A percentile compares a stretch with the other conserved stretches of the same genome.
Conservation (phyloP, 2,888 invertebrate genomes). For the Tricholauxania praeusta region DNA sequence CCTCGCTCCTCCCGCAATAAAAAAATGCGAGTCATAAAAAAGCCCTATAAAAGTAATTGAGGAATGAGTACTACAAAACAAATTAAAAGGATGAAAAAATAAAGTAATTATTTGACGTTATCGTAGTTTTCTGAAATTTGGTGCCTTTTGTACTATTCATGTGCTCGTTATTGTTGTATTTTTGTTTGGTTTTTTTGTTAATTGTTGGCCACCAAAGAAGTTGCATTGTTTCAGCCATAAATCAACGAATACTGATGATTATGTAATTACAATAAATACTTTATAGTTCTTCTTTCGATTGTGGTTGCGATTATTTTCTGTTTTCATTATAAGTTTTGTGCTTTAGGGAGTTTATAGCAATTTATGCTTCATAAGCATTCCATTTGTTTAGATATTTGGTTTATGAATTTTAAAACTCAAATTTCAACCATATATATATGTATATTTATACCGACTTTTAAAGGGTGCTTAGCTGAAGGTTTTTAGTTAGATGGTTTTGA, state of each 20-base stretch:
- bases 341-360: no score
- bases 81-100: slow-evolving; percentile 9
- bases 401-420: no score
- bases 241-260: slow-evolving; percentile 7
- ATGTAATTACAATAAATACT: not conserved
- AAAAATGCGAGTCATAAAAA: not conserved
- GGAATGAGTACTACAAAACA: not conserved
- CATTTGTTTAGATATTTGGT: no score
- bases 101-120: slow-evolving; percentile 32
- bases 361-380: no score
- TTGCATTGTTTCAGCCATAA: not conserved
- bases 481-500: no score
- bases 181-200: slow-evolving; percentile 25
- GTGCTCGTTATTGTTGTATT: slow-evolving; percentile 25
- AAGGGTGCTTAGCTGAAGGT: no score
- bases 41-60: not conserved
- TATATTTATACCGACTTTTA: no score
- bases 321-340: no score
- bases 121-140: slow-evolving; percentile 10
- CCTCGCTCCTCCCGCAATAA: not conserved
- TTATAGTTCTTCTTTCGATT: slow-evolving; percentile 1
- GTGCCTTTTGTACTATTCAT: slow-evolving; percentile 17
- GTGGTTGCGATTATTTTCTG: not conserved
- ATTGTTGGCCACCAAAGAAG: not conserved
- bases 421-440: no score